Evolutionary conservation across 2,797 vertebrate genomes (phyloP).

Genomic region (Hydrophis major): DNA sequence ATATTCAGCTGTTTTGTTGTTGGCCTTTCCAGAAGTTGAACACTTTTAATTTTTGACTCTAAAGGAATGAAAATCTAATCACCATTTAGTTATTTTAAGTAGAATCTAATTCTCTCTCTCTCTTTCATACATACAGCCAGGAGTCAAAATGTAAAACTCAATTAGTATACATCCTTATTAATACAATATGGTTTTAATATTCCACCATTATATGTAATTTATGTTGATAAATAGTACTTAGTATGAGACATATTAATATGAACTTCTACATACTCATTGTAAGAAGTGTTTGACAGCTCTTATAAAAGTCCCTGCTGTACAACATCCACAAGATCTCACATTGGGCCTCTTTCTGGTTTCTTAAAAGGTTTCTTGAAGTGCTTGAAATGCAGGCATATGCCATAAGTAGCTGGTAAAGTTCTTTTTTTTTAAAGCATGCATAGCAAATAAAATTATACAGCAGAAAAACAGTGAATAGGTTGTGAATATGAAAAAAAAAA

Average conservation of each 20-base stretch:
- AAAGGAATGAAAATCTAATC: neutral
- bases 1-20: neutral
- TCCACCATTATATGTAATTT: neutral
- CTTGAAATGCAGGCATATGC: conserved; percentile 9
- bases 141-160: neutral
- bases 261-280: conserved; percentile 1
- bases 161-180: neutral
- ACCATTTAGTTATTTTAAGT: neutral
- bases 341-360: conserved; percentile 41
- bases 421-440: neutral
- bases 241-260: neutral
- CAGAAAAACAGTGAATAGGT: neutral
- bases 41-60: neutral
- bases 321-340: neutral
- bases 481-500: neutral
- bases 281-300: conserved; percentile 27
- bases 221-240: neutral
- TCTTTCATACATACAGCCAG: neutral
- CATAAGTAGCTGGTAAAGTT: neutral
- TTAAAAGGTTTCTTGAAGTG: conserved; percentile 7
- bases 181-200: neutral
- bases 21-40: neutral
- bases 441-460: neutral
- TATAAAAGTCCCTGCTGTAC: conserved; percentile 22
- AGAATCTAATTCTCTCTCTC: neutral